These are phyloP conservation scores for Myrmophylax atrothorax DNA, from an alignment of 2,113 vertebrate genomes.

Conservation along the genomic window DNA sequence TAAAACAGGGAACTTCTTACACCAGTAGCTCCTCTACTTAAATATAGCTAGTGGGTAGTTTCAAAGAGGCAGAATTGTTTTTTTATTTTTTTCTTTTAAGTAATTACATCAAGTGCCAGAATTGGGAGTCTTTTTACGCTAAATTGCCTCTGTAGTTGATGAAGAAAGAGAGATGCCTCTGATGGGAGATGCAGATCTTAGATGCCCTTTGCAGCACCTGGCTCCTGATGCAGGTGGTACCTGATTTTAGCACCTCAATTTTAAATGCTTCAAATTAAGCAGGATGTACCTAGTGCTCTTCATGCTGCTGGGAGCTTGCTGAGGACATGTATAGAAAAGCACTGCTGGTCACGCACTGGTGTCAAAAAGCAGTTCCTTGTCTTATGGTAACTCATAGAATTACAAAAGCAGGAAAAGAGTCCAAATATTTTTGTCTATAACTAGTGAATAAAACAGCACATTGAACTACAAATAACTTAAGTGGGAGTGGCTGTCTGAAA, in stretches of 20 bases:
- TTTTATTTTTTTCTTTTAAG: neutral
- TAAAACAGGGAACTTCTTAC: neutral
- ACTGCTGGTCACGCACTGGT: neutral
- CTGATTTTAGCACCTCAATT: neutral
- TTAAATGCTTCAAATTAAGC: neutral
- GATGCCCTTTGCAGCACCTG: neutral
- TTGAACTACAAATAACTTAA: neutral
- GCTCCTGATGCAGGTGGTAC: neutral
- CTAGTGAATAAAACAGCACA: neutral
- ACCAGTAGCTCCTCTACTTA: neutral
- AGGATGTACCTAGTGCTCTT: neutral
- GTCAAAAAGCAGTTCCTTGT: neutral
- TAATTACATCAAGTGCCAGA: neutral
- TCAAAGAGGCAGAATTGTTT: neutral
- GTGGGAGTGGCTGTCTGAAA: neutral
- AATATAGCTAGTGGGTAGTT: neutral
- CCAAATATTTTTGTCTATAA: neutral
- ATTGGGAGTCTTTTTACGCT: neutral
- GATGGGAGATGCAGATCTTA: neutral
- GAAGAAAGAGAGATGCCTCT: neutral
- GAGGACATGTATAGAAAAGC: neutral
- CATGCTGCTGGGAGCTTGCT: neutral
- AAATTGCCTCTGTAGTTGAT: neutral
- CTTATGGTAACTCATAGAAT: fast-evolving
- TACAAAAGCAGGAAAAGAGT: neutral